Conservation (phyloP, 2,888 invertebrate genomes). For the Linnaemya vulpina region DNA sequence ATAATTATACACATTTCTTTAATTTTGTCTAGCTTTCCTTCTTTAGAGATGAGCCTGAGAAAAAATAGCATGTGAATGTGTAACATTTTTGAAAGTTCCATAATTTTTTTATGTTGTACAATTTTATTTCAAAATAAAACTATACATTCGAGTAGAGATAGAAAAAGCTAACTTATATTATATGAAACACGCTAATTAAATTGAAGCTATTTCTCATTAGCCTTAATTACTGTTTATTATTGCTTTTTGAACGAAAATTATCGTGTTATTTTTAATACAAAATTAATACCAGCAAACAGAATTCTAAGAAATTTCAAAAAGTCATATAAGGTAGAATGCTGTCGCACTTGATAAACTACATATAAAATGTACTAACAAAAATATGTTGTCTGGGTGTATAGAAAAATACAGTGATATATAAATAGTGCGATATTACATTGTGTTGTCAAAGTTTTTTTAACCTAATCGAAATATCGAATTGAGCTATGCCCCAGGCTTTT, state of each 20-base stretch:
- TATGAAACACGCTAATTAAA: constrained; percentile 43
- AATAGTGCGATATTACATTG: too few species aligned
- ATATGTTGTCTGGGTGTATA: neutral
- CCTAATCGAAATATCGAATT: too few species aligned
- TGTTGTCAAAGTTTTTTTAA: too few species aligned
- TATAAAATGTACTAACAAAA: neutral
- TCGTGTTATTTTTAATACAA: constrained; percentile 39
- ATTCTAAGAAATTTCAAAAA: constrained; percentile 42
- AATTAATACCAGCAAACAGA: neutral
- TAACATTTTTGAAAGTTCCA: constrained; percentile 10
- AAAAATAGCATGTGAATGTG: constrained; percentile 25
- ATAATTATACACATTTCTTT: constrained; percentile 19
- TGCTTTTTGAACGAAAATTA: constrained; percentile 46
- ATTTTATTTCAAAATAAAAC: constrained; percentile 14
- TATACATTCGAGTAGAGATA: constrained; percentile 21
- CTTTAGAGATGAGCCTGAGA: constrained; percentile 6
- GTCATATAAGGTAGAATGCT: constrained; percentile 1
- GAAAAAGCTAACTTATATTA: neutral
- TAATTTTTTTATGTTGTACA: neutral
- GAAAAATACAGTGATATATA: constrained; percentile 17
- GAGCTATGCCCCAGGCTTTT: too few species aligned
- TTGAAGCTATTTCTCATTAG: constrained; percentile 43
- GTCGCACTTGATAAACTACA: constrained; percentile 24
- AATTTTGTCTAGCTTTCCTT: neutral
- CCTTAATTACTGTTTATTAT: constrained; percentile 51